A percentile compares a stretch with the other conserved stretches of the same genome.
Evolutionary conservation across 64 coral and sea anemone genomes (phyloP).

Genomic region (Dendronephthya gigantea): DNA sequence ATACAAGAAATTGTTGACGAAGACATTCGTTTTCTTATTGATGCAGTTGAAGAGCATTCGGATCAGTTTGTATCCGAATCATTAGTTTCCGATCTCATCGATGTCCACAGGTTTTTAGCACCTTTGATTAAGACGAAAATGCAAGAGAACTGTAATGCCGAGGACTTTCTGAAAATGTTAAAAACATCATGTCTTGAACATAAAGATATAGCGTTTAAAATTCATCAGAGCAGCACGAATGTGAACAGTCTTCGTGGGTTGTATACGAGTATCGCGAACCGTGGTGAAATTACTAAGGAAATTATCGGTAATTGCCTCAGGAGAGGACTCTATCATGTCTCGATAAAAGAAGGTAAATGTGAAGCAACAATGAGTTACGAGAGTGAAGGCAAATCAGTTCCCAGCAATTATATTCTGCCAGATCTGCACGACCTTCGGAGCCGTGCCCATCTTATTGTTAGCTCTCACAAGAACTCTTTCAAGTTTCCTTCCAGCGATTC

Average conservation of each 20-base stretch:
- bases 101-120: constrained; percentile 3
- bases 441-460: constrained; percentile 62
- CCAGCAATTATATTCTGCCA: constrained; percentile 10
- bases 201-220: constrained; percentile 70
- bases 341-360: not conserved
- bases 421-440: constrained; percentile 62
- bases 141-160: not conserved
- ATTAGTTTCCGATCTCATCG: not conserved
- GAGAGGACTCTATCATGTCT: constrained; percentile 18
- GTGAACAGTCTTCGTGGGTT: constrained; percentile 74
- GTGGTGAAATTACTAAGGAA: constrained; percentile 89
- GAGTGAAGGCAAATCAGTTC: not conserved
- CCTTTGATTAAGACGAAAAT: not conserved
- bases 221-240: constrained; percentile 48
- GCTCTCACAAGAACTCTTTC: not conserved
- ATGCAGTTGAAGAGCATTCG: not conserved
- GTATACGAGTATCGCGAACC: constrained; percentile 65
- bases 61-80: constrained; percentile 6
- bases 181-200: not conserved
- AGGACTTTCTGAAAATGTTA: not conserved
- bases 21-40: constrained; percentile 7
- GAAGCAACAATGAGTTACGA: not conserved
- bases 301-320: constrained; percentile 69
- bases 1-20: not conserved
- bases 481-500: not conserved